Evolutionary conservation across 1,140 invertebrate species (phyloP).

Genomic region (Leptinotarsa defecta): DNA sequence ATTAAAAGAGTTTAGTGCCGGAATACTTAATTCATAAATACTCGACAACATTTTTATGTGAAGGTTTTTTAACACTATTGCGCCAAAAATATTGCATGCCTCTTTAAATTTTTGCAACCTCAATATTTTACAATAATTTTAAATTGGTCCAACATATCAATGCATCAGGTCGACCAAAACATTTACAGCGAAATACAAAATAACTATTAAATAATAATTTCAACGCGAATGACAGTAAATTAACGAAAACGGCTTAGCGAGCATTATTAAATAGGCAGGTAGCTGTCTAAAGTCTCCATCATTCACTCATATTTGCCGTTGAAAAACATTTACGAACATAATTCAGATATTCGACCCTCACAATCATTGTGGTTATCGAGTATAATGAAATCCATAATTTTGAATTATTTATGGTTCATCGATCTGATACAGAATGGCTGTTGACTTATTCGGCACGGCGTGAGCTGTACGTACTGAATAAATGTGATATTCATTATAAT

Average conservation of each 20-base stretch:
- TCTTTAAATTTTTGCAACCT: too few relatives aligned
- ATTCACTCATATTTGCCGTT: background rate
- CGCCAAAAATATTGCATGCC: too few relatives aligned
- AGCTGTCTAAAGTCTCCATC: background rate
- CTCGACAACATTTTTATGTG: too few relatives aligned
- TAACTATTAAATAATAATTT: too few relatives aligned
- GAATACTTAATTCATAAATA: too few relatives aligned
- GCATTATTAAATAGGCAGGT: background rate
- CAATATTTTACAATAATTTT: too few relatives aligned
- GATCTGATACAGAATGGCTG: background rate
- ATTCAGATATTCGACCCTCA: background rate
- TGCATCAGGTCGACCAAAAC: too few relatives aligned
- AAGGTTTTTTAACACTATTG: too few relatives aligned
- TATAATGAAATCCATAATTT: background rate
- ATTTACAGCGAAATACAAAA: too few relatives aligned
- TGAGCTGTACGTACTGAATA: background rate
- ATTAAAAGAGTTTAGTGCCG: too few relatives aligned
- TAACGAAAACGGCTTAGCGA: background rate
- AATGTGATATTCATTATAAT: background rate
- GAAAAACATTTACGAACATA: background rate
- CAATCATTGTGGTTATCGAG: conserved; percentile 5
- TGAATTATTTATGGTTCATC: conserved; percentile 6
- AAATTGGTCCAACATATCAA: too few relatives aligned
- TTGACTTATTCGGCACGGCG: conserved; percentile 1
- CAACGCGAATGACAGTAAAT: too few relatives aligned